A percentile compares a stretch with the other conserved stretches of the same genome.
Conservation (phyloP, 1,140 invertebrate genomes). For the Aphis gossypii region DNA sequence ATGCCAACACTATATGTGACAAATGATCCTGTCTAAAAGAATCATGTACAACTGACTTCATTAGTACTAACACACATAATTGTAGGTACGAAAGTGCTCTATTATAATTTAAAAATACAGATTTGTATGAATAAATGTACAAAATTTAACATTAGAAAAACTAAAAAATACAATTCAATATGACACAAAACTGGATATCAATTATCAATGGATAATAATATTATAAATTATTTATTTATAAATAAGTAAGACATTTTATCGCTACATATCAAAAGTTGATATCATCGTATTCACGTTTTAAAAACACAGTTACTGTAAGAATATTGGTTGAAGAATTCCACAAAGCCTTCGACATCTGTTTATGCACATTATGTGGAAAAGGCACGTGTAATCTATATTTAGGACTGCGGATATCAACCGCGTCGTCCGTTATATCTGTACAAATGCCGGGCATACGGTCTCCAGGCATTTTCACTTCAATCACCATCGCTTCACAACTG, state of each 20-base stretch:
- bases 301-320: conserved; percentile 64
- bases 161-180: not conserved
- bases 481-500: conserved; percentile 85
- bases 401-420: conserved; percentile 72
- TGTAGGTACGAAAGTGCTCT: too few species aligned
- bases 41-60: too few species aligned
- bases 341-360: conserved; percentile 78
- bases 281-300: conserved; percentile 61
- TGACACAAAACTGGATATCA: not conserved
- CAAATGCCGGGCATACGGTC: conserved; percentile 74
- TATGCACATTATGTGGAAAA: conserved; percentile 80
- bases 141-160: not conserved
- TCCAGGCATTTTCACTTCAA: conserved; percentile 76
- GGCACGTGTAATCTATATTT: conserved; percentile 76
- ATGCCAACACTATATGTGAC: too few species aligned
- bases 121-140: too few species aligned
- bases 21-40: too few species aligned
- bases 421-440: conserved; percentile 74
- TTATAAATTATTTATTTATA: not conserved
- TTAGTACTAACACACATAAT: too few species aligned
- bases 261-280: conserved; percentile 60
- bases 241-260: not conserved
- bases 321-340: conserved; percentile 76
- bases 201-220: not conserved
- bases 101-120: too few species aligned